Evolutionary conservation across 2,113 vertebrate genomes (phyloP).

Genomic region (Corythornis cristatus): DNA sequence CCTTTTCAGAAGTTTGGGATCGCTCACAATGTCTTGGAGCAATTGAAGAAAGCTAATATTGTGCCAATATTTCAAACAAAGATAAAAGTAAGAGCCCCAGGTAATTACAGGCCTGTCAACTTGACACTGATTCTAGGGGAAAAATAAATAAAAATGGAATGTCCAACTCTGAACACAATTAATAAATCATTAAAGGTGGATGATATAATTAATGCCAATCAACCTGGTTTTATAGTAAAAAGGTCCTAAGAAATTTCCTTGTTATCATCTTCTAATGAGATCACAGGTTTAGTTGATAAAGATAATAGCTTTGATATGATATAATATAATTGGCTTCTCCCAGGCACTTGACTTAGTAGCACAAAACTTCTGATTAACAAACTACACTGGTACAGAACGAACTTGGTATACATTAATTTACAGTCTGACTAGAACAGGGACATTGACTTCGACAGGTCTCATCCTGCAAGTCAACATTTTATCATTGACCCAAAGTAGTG

Average conservation of each 20-base stretch:
- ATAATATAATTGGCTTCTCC: conserved; percentile 45
- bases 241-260: conserved; percentile 8
- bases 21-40: background rate
- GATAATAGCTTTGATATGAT: conserved; percentile 51
- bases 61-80: conserved; percentile 43
- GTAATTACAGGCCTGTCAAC: conserved; percentile 51
- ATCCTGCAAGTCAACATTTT: background rate
- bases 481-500: fast-evolving
- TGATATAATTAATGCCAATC: conserved; percentile 64
- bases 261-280: conserved; percentile 6
- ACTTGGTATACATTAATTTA: background rate
- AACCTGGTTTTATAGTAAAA: conserved; percentile 28
- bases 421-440: background rate
- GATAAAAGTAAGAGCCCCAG: conserved; percentile 49
- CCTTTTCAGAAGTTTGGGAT: background rate
- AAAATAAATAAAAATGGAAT: conserved; percentile 62
- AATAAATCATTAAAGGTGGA: conserved; percentile 66
- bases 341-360: background rate
- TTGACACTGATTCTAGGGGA: conserved; percentile 35
- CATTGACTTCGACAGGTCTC: background rate
- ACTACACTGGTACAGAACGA: background rate
- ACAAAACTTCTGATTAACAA: conserved; percentile 20
- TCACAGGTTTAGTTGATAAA: conserved; percentile 48
- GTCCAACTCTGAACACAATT: conserved; percentile 46
- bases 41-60: conserved; percentile 30